Conservation (phyloP, 1,140 invertebrate genomes). For the Mycetomoellerius zeteki region DNA sequence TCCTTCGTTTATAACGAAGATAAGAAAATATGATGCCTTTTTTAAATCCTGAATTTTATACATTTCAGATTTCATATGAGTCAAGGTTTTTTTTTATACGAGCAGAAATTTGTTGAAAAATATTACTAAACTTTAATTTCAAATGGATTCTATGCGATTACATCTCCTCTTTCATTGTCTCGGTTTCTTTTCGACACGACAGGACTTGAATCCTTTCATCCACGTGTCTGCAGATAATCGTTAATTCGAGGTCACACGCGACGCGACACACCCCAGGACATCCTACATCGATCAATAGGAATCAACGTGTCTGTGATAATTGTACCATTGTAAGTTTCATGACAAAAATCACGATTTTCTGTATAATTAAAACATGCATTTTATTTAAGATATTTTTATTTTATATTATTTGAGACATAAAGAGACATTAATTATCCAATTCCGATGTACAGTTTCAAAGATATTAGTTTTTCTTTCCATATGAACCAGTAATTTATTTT, state of each 20-base stretch:
- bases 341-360: neutral
- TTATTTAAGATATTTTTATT: neutral
- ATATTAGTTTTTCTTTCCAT: neutral
- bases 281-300: neutral
- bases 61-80: neutral
- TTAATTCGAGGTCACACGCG: slow-evolving; percentile 61
- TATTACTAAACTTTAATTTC: neutral
- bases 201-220: slow-evolving; percentile 5
- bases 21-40: neutral
- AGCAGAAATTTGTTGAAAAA: neutral
- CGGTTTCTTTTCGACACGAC: neutral
- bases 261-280: slow-evolving; percentile 60
- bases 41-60: neutral
- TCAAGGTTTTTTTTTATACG: neutral
- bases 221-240: slow-evolving; percentile 22
- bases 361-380: neutral
- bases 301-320: slow-evolving; percentile 30
- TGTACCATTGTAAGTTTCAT: neutral
- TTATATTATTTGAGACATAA: neutral
- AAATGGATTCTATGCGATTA: neutral
- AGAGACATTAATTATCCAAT: neutral
- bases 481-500: neutral
- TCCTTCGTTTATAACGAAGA: neutral
- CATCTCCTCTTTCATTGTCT: neutral
- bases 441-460: neutral